phyloP scores from a whole-genome alignment of 1,140 invertebrate species.

The Megalonaias nervosa region DNA sequence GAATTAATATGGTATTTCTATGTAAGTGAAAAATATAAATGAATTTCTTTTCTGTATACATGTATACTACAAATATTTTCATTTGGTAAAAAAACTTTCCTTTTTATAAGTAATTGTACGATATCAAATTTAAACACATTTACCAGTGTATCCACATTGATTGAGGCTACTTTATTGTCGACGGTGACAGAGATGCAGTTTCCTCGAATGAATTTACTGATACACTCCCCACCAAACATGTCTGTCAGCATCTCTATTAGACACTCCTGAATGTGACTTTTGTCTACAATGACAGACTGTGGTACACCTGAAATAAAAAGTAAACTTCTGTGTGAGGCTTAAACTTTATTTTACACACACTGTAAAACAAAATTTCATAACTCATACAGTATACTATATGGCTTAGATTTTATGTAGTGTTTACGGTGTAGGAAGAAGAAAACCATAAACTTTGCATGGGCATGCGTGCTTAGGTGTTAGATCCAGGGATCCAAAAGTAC shows the following conservation, averaged over 20 bases:
- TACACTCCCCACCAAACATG: constrained; percentile 93
- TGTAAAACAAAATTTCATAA: too few species aligned
- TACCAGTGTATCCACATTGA: constrained; percentile 87
- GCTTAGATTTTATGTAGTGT: too few species aligned
- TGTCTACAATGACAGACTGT: constrained; percentile 57
- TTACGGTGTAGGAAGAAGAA: too few species aligned
- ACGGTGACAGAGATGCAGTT: constrained; percentile 90
- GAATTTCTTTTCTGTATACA: background rate
- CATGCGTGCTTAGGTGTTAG: too few species aligned
- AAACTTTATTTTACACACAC: too few species aligned
- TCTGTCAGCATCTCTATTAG: constrained; percentile 86
- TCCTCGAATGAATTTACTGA: constrained; percentile 95
- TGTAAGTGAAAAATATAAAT: too few species aligned
- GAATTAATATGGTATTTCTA: too few species aligned
- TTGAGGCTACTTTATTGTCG: constrained; percentile 87
- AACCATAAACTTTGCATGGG: too few species aligned
- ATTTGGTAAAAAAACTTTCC: background rate
- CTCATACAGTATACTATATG: too few species aligned
- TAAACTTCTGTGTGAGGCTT: background rate
- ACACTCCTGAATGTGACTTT: constrained; percentile 81
- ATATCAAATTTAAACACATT: constrained; percentile 40
- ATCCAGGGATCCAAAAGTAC: too few species aligned
- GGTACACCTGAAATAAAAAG: constrained; percentile 54
- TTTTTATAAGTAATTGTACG: background rate
- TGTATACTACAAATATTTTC: background rate